Evolutionary conservation across 2,888 invertebrate genomes (phyloP).

Genomic region (Tetranychus truncatus): DNA sequence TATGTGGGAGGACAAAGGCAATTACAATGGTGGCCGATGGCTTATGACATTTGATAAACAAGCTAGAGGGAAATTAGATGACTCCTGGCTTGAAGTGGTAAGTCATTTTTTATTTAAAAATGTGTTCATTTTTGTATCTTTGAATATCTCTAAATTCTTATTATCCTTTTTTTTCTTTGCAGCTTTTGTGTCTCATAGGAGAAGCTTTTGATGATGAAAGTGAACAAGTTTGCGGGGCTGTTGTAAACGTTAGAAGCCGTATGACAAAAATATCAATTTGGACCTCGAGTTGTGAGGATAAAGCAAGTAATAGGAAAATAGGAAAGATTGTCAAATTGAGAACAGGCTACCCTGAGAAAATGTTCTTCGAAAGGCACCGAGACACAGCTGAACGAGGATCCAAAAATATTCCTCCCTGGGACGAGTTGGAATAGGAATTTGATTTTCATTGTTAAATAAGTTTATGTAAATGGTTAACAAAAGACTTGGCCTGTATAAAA

Average conservation of each 20-base stretch:
- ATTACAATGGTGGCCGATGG: slow-evolving; percentile 6
- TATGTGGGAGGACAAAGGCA: slow-evolving; percentile 11
- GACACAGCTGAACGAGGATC: neutral
- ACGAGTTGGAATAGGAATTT: neutral
- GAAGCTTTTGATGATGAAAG: slow-evolving; percentile 82
- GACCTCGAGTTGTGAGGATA: neutral
- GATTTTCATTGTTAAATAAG: no score
- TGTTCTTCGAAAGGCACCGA: neutral
- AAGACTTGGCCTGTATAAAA: no score
- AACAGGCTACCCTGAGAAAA: neutral
- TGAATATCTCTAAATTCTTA: no score
- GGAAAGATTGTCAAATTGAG: neutral
- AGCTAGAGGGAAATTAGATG: neutral
- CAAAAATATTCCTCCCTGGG: neutral
- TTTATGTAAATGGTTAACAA: no score
- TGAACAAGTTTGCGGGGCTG: slow-evolving; percentile 87
- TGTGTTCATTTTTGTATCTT: no score
- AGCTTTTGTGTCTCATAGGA: slow-evolving; percentile 71
- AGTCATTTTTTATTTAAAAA: neutral
- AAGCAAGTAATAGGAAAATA: neutral
- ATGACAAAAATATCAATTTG: slow-evolving; percentile 32
- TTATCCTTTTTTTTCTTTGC: neutral
- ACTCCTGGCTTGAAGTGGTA: slow-evolving; percentile 12
- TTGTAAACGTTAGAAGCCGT: slow-evolving; percentile 77
- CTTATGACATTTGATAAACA: slow-evolving; percentile 5